Percentiles rank a stretch among this genome's conserved stretches.
These are phyloP conservation scores for Onchidella celtica DNA, from an alignment of 2,888 invertebrate species.

Conservation along the genomic window DNA sequence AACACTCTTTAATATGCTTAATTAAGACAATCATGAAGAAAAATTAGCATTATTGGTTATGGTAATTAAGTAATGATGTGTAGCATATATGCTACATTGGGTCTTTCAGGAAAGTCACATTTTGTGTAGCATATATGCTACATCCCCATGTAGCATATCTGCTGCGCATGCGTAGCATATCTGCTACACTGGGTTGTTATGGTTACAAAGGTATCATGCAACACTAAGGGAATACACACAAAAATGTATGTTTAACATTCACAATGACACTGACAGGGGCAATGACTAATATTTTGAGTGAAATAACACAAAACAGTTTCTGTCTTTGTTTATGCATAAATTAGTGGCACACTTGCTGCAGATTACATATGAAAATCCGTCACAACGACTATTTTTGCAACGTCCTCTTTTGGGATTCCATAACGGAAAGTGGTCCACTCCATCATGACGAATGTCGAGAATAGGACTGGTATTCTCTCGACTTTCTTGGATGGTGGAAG, in stretches of 20 bases:
- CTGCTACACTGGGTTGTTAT: no score
- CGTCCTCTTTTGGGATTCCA: neutral
- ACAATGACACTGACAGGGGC: no score
- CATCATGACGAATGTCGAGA: neutral
- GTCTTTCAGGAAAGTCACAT: neutral
- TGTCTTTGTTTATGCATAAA: neutral
- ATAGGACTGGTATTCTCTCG: neutral
- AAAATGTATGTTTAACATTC: no score
- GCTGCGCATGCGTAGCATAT: no score
- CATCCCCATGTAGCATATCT: no score
- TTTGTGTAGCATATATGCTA: neutral
- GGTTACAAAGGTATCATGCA: no score
- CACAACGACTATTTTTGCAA: neutral
- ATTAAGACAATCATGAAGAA: neutral
- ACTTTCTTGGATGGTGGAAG: neutral
- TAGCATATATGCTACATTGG: neutral
- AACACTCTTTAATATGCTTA: neutral
- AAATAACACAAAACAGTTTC: neutral
- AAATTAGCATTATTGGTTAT: neutral
- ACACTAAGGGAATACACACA: no score
- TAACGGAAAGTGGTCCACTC: neutral
- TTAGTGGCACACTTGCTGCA: neutral
- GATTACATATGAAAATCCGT: neutral
- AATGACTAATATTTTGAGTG: neutral
- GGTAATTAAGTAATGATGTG: neutral